Evolutionary conservation across 64 coral and sea anemone species (phyloP), one percentile per base, ranked within the genome.

Genomic region (Trachythela sp.): DNA sequence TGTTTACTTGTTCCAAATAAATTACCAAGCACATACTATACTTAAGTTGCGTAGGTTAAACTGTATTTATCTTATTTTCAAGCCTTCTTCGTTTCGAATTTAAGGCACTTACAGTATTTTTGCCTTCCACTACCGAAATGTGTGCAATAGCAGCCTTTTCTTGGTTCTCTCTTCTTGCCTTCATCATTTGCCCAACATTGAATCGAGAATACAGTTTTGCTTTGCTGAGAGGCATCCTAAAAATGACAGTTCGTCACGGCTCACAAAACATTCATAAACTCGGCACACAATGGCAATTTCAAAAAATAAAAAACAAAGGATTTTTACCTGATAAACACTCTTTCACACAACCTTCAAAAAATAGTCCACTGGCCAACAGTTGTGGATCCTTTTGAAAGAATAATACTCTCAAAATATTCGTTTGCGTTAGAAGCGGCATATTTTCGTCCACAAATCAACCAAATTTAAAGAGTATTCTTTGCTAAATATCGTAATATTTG

Each of bases 71-170:
- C 64, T 32, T 70, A 8, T 70, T 32, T 9, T 70, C 64, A 22
- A 70, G 64, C 30, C 64, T 70, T 70, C 64, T 70, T 70, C 64
- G 64, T 70, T 70, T 70, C 7, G 8, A 70, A 70, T 70, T 70
- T 32, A 70, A 70, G 24, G 64, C 5, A 5, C 64, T 70, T 70
- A 49, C n/a, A n/a, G n/a, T n/a, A n/a, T n/a, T n/a, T n/a, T n/a
- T n/a, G n/a, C n/a, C n/a, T n/a, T n/a, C n/a, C 48, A 7, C 48
- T 15, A 49, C 24, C 7, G 64, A 70, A 70, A 9, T 70, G 64
- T 70, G 64, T 26, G 64, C 64, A 26, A 72, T 10, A 17, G 64
- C 64, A 17, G 8, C 30, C 64, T 32, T 9, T 22, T 70, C 64
- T 26, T 22, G 20, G 24, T 22, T 32, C 24, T 70, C 64, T 70